These are phyloP conservation scores for Clavelina lepadiformis DNA, from an alignment of 23 tunicate genomes.

Conservation along the genomic window DNA sequence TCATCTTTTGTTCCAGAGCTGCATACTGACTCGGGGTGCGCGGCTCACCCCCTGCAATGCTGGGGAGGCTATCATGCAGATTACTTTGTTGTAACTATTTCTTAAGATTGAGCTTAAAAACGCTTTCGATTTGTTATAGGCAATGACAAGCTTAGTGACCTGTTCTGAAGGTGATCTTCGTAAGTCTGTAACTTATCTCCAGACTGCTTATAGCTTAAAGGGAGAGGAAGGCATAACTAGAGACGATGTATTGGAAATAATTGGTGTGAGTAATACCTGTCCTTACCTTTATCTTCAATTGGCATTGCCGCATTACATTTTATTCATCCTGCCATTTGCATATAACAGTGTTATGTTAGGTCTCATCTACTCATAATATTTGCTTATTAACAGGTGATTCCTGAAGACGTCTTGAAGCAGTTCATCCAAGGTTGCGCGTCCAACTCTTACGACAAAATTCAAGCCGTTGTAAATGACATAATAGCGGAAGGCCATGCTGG, in stretches of 20 bases:
- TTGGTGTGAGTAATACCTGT: slow-evolving; percentile 77
- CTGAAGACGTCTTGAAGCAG: slow-evolving; percentile 46
- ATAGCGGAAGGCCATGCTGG: slow-evolving; percentile 71
- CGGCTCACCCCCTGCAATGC: slow-evolving; percentile 22
- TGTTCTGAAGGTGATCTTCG: slow-evolving; percentile 94
- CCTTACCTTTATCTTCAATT: too few relatives aligned
- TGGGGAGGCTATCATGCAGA: slow-evolving; percentile 25
- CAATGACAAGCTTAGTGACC: slow-evolving; percentile 49
- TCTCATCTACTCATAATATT: neutral
- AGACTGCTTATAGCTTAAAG: slow-evolving; percentile 82
- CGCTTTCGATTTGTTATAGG: slow-evolving; percentile 34
- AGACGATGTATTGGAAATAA: slow-evolving; percentile 82
- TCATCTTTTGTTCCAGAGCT: slow-evolving; percentile 45
- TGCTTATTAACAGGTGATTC: slow-evolving; percentile 42
- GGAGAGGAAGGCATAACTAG: slow-evolving; percentile 67
- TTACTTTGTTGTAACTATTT: neutral
- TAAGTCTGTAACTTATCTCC: slow-evolving; percentile 81
- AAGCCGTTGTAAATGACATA: slow-evolving; percentile 38
- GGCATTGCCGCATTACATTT: too few relatives aligned
- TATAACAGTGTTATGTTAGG: neutral
- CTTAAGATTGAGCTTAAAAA: neutral
- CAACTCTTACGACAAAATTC: slow-evolving; percentile 72
- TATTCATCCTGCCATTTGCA: too few relatives aligned
- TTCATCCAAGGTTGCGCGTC: slow-evolving; percentile 46
- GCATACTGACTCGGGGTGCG: slow-evolving; percentile 43